Evolutionary conservation across 2,113 vertebrate species (phyloP).

Genomic region (Sciurus niger): DNA sequence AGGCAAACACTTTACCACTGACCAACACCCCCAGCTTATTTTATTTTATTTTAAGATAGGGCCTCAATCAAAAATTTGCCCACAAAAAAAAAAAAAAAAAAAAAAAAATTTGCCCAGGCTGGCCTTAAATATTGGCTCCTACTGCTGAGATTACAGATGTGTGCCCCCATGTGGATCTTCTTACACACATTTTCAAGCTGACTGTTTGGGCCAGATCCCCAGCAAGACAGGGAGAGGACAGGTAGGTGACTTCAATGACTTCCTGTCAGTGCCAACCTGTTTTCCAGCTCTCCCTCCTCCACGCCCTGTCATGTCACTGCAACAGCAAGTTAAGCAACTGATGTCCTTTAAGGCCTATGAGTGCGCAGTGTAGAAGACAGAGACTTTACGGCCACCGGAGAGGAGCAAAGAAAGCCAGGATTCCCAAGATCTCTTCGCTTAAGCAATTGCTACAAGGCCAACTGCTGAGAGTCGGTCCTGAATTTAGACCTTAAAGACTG

Average conservation of each 20-base stretch:
- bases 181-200: background rate
- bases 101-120: background rate
- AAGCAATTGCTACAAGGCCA: background rate
- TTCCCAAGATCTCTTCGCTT: background rate
- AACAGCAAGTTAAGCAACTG: background rate
- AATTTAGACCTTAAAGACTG: constrained; percentile 40
- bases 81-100: background rate
- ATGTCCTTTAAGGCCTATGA: background rate
- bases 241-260: background rate
- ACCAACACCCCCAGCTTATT: background rate
- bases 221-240: background rate
- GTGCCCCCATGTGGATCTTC: too few species aligned
- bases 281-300: background rate
- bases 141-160: background rate
- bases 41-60: background rate
- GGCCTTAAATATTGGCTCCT: background rate
- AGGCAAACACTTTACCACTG: too few species aligned
- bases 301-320: background rate
- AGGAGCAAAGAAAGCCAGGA: background rate
- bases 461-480: background rate
- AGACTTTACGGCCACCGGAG: background rate
- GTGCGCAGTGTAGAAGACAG: background rate
- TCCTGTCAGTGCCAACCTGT: background rate
- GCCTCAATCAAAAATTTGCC: background rate
- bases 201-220: background rate